Base-by-base conservation (phyloP, 2,113 vertebrate species). In the Ranitomeya imitator region DNA sequence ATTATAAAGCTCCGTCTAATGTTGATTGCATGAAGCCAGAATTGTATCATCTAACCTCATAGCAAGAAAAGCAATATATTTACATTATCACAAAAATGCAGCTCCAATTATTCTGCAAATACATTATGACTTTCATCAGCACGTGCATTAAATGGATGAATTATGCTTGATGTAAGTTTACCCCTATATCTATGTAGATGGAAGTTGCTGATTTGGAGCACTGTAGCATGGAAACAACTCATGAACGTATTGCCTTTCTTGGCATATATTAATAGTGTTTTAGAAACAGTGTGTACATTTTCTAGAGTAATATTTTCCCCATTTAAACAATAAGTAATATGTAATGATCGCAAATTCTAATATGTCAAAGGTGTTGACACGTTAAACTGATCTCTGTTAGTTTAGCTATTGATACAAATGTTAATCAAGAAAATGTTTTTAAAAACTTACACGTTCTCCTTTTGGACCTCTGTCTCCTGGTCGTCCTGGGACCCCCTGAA, bases 381-480 rank as follows among this genome's bases (percentile, higher is more conserved):
- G 31, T 31, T 73, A 6, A 14, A 15, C 5, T 15, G 31, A 73
- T 37, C 14, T 37, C 37, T 76, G 37, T 21, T 11, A 45, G 73
- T 14, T 76, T 76, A 11, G 45, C 7, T 52, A 52, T 76, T 74
- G 16, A 51, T 74, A 37, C 15, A 76, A 45, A 76, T 74, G 7
- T 45, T 45, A 59, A 16, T 12, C n/a, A 23, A 60, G 60, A 84
- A 78, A 60, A 71, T 16, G 10, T 14, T 84, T 65, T 69, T 71
- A 55, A 89, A 31, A 73, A 6, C 65, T 85, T 95, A 99, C 98
- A 67, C 98, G 97, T 91, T 99, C 98, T 95, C 98, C 98, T 95
- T 99, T 99, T 88, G 98, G 95, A 55, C 98, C 98, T 95, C 98
- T 94, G 89, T 99, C 98, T 89, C 98, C 98, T 61, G 94, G 87